These are phyloP conservation scores for Diogma glabrata DNA, from an alignment of 2,888 invertebrate species.

Conservation along the genomic window DNA sequence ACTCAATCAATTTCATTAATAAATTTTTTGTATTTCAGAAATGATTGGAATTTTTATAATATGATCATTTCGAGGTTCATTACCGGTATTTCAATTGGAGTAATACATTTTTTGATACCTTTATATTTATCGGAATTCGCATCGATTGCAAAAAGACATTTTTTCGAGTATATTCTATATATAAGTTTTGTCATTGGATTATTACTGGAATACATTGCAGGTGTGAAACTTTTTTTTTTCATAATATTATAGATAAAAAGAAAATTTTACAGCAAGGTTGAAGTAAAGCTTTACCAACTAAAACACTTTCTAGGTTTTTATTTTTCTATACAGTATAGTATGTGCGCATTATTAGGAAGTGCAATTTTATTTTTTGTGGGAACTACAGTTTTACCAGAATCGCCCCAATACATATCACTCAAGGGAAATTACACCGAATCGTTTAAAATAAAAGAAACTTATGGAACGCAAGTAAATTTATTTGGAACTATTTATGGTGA, in stretches of 20 bases:
- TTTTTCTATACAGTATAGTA: background rate
- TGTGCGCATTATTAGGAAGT: background rate
- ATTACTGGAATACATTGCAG: slow-evolving; percentile 2
- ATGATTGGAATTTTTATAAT: background rate
- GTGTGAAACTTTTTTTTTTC: background rate
- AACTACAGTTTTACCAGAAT: background rate
- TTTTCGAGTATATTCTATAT: slow-evolving; percentile 1
- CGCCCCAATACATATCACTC: background rate
- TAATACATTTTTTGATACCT: background rate
- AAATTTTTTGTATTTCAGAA: background rate
- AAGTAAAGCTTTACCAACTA: no score
- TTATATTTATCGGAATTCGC: slow-evolving; percentile 1
- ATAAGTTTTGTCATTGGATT: background rate
- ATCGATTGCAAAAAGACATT: background rate
- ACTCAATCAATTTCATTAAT: no score
- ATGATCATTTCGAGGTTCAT: background rate
- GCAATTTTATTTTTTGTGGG: background rate
- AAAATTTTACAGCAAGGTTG: no score
- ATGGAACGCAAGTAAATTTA: no score
- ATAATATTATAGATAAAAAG: background rate
- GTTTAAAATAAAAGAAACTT: background rate
- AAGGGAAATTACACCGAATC: background rate
- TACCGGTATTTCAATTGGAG: background rate
- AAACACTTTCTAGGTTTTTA: background rate
- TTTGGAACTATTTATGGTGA: no score